phyloP scores from a whole-genome alignment of 2,797 vertebrate genomes.

The Geotrypetes seraphini region DNA sequence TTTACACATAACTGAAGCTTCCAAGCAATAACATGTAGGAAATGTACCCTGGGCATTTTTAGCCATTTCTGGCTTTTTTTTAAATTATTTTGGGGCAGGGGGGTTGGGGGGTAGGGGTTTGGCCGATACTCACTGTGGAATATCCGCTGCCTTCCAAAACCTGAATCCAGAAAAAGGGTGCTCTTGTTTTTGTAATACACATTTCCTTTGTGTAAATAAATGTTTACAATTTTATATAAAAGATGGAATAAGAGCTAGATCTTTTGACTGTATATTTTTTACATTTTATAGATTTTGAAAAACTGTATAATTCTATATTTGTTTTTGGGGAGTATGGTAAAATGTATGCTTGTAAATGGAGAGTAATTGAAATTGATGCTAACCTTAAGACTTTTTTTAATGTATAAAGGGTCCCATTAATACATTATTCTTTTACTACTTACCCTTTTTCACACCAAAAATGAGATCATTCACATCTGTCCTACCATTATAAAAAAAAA shows the following conservation, averaged over 20 bases:
- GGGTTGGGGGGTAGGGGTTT: conserved; percentile 33
- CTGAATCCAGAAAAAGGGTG: conserved; percentile 54
- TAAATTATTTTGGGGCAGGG: conserved; percentile 31
- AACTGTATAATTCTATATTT: conserved; percentile 67
- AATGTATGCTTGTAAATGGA: conserved; percentile 60
- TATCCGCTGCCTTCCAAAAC: conserved; percentile 46
- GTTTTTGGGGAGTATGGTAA: conserved; percentile 47
- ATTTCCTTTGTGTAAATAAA: conserved; percentile 74
- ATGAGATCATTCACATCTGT: conserved; percentile 61
- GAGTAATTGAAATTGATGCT: conserved; percentile 54
- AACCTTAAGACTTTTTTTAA: conserved; percentile 47
- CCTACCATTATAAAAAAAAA: conserved; percentile 55
- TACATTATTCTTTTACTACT: conserved; percentile 57
- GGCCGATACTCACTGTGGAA: conserved; percentile 35
- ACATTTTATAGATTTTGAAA: conserved; percentile 76
- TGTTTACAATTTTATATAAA: conserved; percentile 78
- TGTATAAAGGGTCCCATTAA: conserved; percentile 60
- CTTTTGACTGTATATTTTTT: conserved; percentile 76
- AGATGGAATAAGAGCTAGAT: conserved; percentile 62
- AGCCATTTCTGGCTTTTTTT: conserved; percentile 52
- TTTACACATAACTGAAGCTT: too few species aligned
- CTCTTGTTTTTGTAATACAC: conserved; percentile 57
- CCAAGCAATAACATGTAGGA: conserved; percentile 60
- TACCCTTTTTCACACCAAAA: conserved; percentile 61
- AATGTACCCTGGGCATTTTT: conserved; percentile 39